These are phyloP conservation scores for Macroteleia sp. DNA, from an alignment of 2,888 invertebrate species.

Conservation along the genomic window DNA sequence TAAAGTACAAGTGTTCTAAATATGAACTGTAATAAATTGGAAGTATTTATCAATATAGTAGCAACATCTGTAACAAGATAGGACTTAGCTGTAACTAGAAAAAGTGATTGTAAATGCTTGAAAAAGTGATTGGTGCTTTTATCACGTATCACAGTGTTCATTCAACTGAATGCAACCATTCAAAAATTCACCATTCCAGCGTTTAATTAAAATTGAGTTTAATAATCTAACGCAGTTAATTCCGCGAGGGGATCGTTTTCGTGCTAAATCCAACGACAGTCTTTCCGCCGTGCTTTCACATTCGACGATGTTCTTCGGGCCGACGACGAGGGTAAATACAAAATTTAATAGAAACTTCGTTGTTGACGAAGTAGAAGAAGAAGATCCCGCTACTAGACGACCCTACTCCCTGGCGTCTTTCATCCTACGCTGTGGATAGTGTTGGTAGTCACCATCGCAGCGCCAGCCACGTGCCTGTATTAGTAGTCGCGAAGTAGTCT, in stretches of 20 bases:
- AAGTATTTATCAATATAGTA: too few species aligned
- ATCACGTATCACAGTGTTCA: too few species aligned
- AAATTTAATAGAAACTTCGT: conserved; percentile 75
- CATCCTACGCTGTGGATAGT: conserved; percentile 38
- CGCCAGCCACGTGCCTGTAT: too few species aligned
- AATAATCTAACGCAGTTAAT: conserved; percentile 49
- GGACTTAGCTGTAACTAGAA: too few species aligned
- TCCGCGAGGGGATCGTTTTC: conserved; percentile 50
- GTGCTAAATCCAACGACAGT: conserved; percentile 46
- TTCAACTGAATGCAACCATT: neutral
- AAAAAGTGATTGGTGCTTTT: too few species aligned
- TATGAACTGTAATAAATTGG: too few species aligned
- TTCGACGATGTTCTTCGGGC: conserved; percentile 68
- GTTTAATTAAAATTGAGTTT: conserved; percentile 61
- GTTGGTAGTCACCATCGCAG: conserved; percentile 45
- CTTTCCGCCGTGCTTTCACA: conserved; percentile 58
- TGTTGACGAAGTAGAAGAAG: conserved; percentile 71
- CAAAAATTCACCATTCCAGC: conserved; percentile 30
- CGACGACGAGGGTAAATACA: conserved; percentile 71
- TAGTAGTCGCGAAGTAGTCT: conserved; percentile 58
- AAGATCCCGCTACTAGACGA: conserved; percentile 59
- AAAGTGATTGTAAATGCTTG: too few species aligned
- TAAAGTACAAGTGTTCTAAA: too few species aligned
- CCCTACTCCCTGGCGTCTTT: conserved; percentile 44
- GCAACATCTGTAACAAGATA: too few species aligned